These are phyloP conservation scores for Sarcophaga caerulescens DNA, from an alignment of 2,888 invertebrate species.

Conservation along the genomic window DNA sequence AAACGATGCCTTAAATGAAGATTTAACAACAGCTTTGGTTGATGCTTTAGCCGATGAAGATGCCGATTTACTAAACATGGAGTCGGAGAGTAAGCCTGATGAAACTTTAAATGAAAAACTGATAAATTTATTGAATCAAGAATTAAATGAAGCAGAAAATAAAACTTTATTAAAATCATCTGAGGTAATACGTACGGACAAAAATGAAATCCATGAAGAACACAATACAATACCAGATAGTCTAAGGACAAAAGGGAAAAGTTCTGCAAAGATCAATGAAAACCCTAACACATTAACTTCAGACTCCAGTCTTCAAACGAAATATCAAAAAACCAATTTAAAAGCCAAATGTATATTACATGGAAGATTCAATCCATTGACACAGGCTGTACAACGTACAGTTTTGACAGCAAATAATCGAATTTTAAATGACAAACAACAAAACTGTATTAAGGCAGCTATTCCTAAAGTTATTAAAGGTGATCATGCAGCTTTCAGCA, in stretches of 20 bases:
- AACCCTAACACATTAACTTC: background rate
- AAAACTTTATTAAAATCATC: too few species aligned
- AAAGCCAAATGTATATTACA: constrained; percentile 19
- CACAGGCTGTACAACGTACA: background rate
- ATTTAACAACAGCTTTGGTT: constrained; percentile 49
- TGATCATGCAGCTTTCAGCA: background rate
- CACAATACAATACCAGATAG: background rate
- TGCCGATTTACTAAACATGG: constrained; percentile 25
- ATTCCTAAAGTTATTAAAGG: constrained; percentile 15
- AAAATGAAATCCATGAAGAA: background rate
- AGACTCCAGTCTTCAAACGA: background rate
- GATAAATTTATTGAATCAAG: constrained; percentile 18
- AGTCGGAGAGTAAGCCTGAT: background rate
- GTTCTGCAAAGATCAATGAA: background rate
- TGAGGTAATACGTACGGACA: background rate
- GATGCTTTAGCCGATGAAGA: constrained; percentile 44
- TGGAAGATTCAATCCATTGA: background rate
- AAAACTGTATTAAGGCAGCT: background rate
- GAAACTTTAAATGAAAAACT: constrained; percentile 21
- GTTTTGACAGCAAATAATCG: background rate
- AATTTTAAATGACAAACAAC: too few species aligned
- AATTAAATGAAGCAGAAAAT: constrained; percentile 9
- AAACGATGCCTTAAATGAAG: constrained; percentile 27
- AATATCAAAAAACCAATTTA: constrained; percentile 41
- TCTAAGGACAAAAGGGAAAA: background rate